Evolutionary conservation across 2,797 vertebrate genomes (phyloP).

Genomic region (Emydoidea blandingii): DNA sequence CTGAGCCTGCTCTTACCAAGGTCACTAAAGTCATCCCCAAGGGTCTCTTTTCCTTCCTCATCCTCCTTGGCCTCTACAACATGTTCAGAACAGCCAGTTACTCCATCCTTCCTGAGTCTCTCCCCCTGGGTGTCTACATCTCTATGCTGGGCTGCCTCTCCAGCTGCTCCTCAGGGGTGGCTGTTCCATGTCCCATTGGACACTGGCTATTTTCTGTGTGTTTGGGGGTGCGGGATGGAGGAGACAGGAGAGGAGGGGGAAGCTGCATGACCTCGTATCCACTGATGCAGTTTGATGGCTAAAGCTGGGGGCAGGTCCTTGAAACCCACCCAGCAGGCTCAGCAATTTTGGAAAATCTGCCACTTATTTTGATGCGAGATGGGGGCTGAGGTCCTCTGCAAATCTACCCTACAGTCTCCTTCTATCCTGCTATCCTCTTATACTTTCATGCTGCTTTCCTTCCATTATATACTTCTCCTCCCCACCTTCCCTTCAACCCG

Average conservation of each 20-base stretch:
- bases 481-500: background rate
- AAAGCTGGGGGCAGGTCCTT: background rate
- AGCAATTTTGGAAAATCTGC: no score
- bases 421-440: background rate
- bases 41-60: background rate
- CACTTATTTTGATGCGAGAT: no score
- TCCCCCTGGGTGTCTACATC: background rate
- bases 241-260: background rate
- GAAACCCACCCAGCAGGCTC: background rate
- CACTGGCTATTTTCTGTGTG: background rate
- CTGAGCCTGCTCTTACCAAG: background rate
- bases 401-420: background rate
- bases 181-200: background rate
- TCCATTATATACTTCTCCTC: background rate
- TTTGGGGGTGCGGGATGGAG: background rate
- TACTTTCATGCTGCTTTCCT: background rate
- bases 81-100: background rate
- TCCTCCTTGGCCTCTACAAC: background rate
- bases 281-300: background rate
- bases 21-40: background rate
- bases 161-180: background rate
- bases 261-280: background rate
- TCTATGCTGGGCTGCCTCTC: background rate
- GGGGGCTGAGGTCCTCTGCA: no score
- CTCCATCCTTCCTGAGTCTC: background rate